Percentiles rank a stretch among this genome's conserved stretches.
Evolutionary conservation across 2,797 vertebrate genomes (phyloP).

Genomic region (Oryzias sinensis): DNA sequence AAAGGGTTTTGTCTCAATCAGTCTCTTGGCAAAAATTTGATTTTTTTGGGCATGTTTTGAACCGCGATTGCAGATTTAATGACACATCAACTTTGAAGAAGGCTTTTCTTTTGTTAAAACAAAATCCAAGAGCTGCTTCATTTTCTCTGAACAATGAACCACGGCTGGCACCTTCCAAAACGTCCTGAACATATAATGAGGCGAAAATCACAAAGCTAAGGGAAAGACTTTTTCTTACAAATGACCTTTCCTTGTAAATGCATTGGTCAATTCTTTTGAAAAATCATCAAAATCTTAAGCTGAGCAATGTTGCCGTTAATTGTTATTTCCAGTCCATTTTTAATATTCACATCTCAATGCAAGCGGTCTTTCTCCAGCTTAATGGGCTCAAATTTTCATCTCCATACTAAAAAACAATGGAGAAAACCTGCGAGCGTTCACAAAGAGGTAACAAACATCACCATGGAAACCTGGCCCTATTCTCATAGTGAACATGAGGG

Average conservation of each 20-base stretch:
- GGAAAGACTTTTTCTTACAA: neutral
- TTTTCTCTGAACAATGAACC: slow-evolving; percentile 39
- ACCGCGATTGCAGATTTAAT: slow-evolving; percentile 25
- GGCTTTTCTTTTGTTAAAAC: slow-evolving; percentile 36
- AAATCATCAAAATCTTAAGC: too few relatives aligned
- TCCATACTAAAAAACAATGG: slow-evolving; percentile 34
- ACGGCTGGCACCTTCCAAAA: slow-evolving; percentile 34
- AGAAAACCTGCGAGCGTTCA: slow-evolving; percentile 41
- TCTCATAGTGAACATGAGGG: slow-evolving; percentile 43
- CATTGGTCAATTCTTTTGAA: too few relatives aligned
- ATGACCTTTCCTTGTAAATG: neutral
- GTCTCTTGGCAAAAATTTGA: slow-evolving; percentile 16
- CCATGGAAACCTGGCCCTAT: slow-evolving; percentile 55
- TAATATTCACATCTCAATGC: neutral
- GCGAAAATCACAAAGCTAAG: neutral
- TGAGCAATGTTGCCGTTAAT: too few relatives aligned
- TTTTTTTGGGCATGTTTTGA: slow-evolving; percentile 3
- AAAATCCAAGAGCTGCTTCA: slow-evolving; percentile 40
- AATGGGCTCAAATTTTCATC: slow-evolving; percentile 6
- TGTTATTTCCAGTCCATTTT: neutral
- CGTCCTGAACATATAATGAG: neutral
- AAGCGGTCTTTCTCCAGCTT: slow-evolving; percentile 20
- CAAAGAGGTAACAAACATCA: slow-evolving; percentile 53
- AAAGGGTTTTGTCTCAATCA: neutral
- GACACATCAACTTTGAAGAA: slow-evolving; percentile 26